Conservation (phyloP, 2,113 vertebrate species). For the Xiphophorus couchianus region DNA sequence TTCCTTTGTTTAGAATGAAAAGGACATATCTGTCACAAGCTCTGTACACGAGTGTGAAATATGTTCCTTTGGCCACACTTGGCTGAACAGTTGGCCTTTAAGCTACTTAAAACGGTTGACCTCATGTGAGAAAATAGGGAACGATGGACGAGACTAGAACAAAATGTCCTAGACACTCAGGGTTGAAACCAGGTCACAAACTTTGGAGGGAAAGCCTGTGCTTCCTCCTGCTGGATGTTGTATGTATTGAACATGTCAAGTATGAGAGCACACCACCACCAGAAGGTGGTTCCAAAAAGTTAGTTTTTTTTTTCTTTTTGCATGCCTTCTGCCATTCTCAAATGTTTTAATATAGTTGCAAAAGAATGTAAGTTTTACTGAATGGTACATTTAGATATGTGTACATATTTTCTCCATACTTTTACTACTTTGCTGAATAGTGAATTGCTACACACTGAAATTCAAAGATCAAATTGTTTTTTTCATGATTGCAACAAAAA, state of each 20-base stretch:
- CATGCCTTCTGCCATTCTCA: background rate
- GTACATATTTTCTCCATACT: background rate
- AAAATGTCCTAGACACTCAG: slow-evolving; percentile 77
- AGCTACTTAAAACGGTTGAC: slow-evolving; percentile 61
- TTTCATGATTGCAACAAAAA: background rate
- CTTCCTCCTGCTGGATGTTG: slow-evolving; percentile 70
- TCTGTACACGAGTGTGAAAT: slow-evolving; percentile 22
- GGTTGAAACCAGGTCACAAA: slow-evolving; percentile 73
- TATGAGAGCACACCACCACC: background rate
- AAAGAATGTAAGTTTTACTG: background rate
- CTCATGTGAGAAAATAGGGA: slow-evolving; percentile 61
- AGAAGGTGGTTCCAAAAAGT: background rate
- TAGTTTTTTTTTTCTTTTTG: background rate
- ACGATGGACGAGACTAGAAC: slow-evolving; percentile 70
- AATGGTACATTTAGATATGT: background rate
- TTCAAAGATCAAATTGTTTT: background rate
- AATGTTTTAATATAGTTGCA: background rate
- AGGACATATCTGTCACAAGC: slow-evolving; percentile 34
- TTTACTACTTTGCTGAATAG: background rate
- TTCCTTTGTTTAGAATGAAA: slow-evolving; percentile 21
- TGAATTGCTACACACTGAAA: background rate
- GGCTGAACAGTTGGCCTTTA: slow-evolving; percentile 32
- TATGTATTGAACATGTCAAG: slow-evolving; percentile 39
- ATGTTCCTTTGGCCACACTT: slow-evolving; percentile 18
- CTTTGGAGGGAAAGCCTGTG: slow-evolving; percentile 62